Base-by-base conservation (phyloP, 1,140 invertebrate genomes). In the Heterodera schachtii region DNA sequence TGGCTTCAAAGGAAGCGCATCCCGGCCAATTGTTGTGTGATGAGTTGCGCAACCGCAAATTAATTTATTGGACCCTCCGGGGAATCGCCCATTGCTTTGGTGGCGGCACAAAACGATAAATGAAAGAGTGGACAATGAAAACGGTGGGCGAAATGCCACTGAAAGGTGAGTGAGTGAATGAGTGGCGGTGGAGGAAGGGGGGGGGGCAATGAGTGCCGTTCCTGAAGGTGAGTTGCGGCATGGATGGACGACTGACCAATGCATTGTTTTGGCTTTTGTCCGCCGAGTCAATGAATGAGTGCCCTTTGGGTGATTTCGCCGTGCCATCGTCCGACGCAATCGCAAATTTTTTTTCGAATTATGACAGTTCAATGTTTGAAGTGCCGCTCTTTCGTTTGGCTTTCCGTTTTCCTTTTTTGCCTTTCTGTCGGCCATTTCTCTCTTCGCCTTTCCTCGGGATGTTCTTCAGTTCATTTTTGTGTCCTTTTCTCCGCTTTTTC, bases 21-120 rank as follows among this genome's bases (percentile, higher is more conserved):
- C 16, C 57, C 16, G 16, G 57, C 57, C 57, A 60, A 60, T 60
- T 60, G 57, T 60, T 60, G 16, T 60, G 57, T 60, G 57, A 60
- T 19, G 57, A 3, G 69, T 71, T 71, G 69, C 69, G 69, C 69
- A 71, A 71, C 21, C 41, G 69, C 69, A 71, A 71, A 71, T 71
- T 71, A 71, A 71, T 71, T 71, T 71, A 71, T 71, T 71, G 8
- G 31, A n/a, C 69, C 31, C 69, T 11, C 16, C 11, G 16, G 57
- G 57, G 13, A 60, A 19, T 1, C 11, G 16, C 16, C 57, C 57
- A 64, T 64, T 64, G 57, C 57, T 64, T 64, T 64, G 57, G 44
- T 11, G 69, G 69, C 69, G 44, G 67, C 19, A 46, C 21, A 7
- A 41, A 44, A 71, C 31, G 69, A 46, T 71, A 71, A 71, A 43